Percentiles rank a stretch among this genome's conserved stretches.
Evolutionary conservation across 2,113 vertebrate genomes (phyloP).

Genomic region (Mandrillus leucophaeus): DNA sequence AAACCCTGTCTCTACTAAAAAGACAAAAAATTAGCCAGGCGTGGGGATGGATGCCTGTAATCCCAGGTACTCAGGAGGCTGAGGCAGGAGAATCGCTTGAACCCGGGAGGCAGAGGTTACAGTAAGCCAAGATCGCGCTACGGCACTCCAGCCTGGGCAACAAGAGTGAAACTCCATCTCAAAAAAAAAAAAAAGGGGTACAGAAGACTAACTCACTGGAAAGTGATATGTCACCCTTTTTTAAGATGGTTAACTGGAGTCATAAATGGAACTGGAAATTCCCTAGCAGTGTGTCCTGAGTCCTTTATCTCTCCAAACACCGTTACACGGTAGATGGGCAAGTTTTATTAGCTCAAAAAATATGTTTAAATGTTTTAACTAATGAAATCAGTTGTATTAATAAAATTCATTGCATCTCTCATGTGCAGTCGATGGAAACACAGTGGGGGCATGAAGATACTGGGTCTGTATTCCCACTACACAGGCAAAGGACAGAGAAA

Average conservation of each 20-base stretch:
- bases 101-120: too few relatives aligned
- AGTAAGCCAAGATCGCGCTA: too few relatives aligned
- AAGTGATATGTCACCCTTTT: not conserved
- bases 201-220: not conserved
- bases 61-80: too few relatives aligned
- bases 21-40: too few relatives aligned
- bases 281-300: not conserved
- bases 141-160: too few relatives aligned
- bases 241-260: not conserved
- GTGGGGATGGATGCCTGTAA: too few relatives aligned
- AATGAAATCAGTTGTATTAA: not conserved
- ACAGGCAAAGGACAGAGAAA: not conserved
- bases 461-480: not conserved
- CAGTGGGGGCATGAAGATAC: accelerated
- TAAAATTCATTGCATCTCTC: not conserved
- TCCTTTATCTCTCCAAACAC: not conserved
- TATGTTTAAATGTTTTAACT: not conserved
- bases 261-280: not conserved
- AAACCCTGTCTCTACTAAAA: too few relatives aligned
- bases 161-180: too few relatives aligned
- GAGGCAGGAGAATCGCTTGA: too few relatives aligned
- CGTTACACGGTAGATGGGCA: not conserved
- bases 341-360: not conserved
- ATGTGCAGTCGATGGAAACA: not conserved
- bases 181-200: too few relatives aligned